phyloP scores from a whole-genome alignment of 2,797 vertebrate species.

The Leptodactylus fallax region DNA sequence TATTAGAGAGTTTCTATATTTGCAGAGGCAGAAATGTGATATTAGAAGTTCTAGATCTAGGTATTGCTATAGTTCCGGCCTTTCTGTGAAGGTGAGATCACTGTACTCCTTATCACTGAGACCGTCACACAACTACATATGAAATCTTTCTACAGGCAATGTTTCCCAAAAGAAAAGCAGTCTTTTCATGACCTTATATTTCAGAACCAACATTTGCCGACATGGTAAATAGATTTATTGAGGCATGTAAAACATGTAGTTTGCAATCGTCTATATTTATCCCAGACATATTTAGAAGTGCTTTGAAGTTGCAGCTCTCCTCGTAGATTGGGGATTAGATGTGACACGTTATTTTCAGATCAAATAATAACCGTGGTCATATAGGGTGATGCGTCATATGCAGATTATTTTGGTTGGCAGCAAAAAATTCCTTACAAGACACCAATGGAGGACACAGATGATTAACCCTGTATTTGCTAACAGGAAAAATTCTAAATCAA shows the following conservation, averaged over 20 bases:
- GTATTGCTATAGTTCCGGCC: background rate
- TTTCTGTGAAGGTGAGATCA: background rate
- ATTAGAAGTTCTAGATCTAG: background rate
- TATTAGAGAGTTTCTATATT: no score
- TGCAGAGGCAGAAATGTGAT: no score
- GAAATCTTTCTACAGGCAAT: background rate
- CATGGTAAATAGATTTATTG: constrained; percentile 58
- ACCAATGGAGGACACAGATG: constrained; percentile 1
- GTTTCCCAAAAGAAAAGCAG: background rate
- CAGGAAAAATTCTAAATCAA: background rate
- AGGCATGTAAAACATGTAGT: constrained; percentile 59
- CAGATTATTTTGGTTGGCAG: constrained; percentile 53
- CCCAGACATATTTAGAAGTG: constrained; percentile 48
- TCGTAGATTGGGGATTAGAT: constrained; percentile 54
- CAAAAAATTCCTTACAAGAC: constrained; percentile 25
- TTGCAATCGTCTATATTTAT: constrained; percentile 61
- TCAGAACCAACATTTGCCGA: constrained; percentile 36
- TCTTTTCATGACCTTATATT: constrained; percentile 53
- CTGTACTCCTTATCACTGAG: background rate
- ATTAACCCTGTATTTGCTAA: background rate
- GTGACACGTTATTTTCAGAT: constrained; percentile 53
- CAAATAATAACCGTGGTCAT: constrained; percentile 53
- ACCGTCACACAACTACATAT: background rate
- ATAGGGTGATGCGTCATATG: constrained; percentile 56
- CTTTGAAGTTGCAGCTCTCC: constrained; percentile 58